phyloP scores from a whole-genome alignment of 2,888 invertebrate genomes.

The Drosophila mettleri region DNA sequence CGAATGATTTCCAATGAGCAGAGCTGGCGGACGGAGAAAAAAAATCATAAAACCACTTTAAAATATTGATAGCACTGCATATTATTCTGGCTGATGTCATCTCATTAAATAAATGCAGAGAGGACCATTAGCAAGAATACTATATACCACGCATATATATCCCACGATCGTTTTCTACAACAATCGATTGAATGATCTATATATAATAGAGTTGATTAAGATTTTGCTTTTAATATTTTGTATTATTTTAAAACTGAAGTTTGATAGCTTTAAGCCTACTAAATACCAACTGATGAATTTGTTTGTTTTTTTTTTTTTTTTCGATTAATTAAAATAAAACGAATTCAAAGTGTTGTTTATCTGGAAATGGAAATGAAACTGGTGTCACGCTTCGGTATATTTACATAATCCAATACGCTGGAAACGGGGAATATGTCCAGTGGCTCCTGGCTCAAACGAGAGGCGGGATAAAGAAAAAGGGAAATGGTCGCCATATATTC shows the following conservation, averaged over 20 bases:
- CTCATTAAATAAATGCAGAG: background rate
- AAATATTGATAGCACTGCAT: background rate
- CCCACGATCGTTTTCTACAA: too few species aligned
- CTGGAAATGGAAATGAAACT: constrained; percentile 7
- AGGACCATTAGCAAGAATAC: constrained; percentile 5
- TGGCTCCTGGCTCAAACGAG: background rate
- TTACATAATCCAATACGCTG: constrained; percentile 34
- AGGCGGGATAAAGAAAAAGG: constrained; percentile 27
- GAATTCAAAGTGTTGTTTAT: constrained; percentile 1
- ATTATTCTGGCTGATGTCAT: constrained; percentile 14
- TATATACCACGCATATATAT: background rate
- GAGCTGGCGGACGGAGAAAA: background rate
- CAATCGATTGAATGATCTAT: too few species aligned
- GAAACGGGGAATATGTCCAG: constrained; percentile 11
- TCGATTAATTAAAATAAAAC: constrained; percentile 3
- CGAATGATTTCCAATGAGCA: too few species aligned
- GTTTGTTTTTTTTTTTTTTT: background rate
- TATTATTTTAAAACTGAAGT: background rate
- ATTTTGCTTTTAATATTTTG: background rate
- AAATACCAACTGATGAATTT: too few species aligned
- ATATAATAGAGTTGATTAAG: too few species aligned
- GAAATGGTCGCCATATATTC: constrained; percentile 59
- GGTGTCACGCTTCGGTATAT: constrained; percentile 19
- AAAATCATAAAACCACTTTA: background rate
- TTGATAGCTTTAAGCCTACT: background rate